Conservation (phyloP, 2,888 invertebrate species). For the Cerceris ruficornis region DNA sequence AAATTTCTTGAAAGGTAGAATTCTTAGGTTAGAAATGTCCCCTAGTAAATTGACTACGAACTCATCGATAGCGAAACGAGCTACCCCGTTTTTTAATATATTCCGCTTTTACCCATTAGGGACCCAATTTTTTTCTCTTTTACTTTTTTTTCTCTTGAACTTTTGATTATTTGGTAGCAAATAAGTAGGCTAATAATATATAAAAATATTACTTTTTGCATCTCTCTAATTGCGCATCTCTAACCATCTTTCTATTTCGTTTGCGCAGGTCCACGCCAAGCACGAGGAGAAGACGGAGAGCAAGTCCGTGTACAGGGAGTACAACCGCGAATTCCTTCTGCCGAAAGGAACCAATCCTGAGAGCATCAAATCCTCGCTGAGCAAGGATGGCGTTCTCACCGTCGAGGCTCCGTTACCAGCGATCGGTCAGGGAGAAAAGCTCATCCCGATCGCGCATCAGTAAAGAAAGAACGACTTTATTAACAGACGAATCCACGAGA, state of each 20-base stretch:
- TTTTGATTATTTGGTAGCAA: too few species aligned
- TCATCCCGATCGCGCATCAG: conserved; percentile 91
- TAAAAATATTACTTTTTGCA: too few species aligned
- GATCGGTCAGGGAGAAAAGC: conserved; percentile 89
- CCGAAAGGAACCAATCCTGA: conserved; percentile 99
- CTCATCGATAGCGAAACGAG: too few species aligned
- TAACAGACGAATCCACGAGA: conserved; percentile 28
- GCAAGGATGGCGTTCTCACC: conserved; percentile 97
- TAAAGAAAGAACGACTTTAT: conserved; percentile 69
- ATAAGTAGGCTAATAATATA: too few species aligned
- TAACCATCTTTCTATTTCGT: neutral
- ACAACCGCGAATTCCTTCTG: conserved; percentile 98
- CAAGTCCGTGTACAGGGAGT: conserved; percentile 98
- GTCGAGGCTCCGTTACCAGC: conserved; percentile 98
- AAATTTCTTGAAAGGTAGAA: too few species aligned
- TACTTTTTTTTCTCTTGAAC: too few species aligned
- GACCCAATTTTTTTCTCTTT: too few species aligned
- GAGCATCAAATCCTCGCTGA: conserved; percentile 96
- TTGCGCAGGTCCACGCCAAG: conserved; percentile 95
- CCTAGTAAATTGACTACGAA: too few species aligned
- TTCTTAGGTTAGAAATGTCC: too few species aligned
- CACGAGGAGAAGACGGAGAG: conserved; percentile 99
- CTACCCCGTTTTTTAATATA: too few species aligned
- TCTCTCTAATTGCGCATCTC: too few species aligned
- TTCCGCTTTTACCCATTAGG: too few species aligned